Base-by-base conservation (phyloP, 1,140 invertebrate species). In the Cyclina sinensis region DNA sequence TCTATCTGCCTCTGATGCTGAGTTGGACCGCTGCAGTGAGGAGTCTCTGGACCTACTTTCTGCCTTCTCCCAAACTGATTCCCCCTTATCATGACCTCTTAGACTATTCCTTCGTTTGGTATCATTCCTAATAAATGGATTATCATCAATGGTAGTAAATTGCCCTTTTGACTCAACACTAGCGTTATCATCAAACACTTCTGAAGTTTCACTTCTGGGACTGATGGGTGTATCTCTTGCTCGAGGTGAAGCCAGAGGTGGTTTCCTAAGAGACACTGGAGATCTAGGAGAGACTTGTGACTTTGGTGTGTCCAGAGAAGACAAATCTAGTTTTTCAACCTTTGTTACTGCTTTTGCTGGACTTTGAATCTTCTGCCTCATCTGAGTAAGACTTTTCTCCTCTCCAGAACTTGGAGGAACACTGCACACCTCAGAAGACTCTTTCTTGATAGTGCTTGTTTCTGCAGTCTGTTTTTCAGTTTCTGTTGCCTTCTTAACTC, bases 41-140 rank as follows among this genome's bases (percentile, higher is more conserved):
- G 84, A 86, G 24, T 86, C 84, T 68, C 74, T 79, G 16, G 85
- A 87, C 37, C 62, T 59, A 51, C 30, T 68, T 39, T 87, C 85
- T 24, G 83, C 83, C 62, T 87, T 87, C 48, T 87, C 85, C 85
- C 85, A 87, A n/a, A 87, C 85, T 5, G 85, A 87, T 46, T 87
- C 85, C n/a, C 43, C 57, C 37, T 70, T 65, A 1, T 87, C 85
- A 54, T 51, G 82, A 57, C 68, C 62, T 74, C 35, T 79, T 0
- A 78, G 21, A n/a, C 85, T 87, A 43, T 78, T 62, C 46, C 59
- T 79, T 32, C 76, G 39, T 18, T 37, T 39, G n/a, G 32, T 18
- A 88, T 88, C 86, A 82, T 88, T 88, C 68, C 76, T 88, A 21
- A 88, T 88, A 32, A 88, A 88, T 39, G 86, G 86, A 76, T 88